Conservation (phyloP, 2,113 vertebrate species). For the human (Homo sapiens) region DNA sequence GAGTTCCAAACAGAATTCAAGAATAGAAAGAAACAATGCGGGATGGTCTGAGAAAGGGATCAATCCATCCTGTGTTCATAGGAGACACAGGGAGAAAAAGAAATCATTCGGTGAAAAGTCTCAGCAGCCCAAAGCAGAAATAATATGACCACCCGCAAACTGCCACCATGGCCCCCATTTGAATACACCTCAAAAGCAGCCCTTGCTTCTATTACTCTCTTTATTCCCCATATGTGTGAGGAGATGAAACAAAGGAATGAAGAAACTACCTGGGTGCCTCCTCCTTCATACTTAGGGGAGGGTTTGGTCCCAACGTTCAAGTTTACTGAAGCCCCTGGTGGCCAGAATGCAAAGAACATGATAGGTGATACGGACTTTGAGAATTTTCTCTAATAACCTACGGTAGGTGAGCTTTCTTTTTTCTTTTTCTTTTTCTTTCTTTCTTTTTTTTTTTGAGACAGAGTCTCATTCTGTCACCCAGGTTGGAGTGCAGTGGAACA, state of each 20-base stretch:
- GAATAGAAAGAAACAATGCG: constrained; percentile 47
- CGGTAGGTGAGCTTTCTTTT: neutral
- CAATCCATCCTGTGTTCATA: constrained; percentile 11
- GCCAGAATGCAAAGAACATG: constrained; percentile 21
- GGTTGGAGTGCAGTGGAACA: too few species aligned
- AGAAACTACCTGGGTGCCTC: neutral
- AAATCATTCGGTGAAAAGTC: neutral
- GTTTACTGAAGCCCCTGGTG: neutral
- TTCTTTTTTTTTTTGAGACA: too few species aligned
- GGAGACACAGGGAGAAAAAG: neutral
- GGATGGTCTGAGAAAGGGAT: constrained; percentile 43
- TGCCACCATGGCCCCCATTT: neutral
- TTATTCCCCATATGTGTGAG: neutral
- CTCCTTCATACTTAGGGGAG: neutral
- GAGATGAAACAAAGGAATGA: constrained; percentile 12
- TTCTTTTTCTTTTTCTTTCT: too few species aligned
- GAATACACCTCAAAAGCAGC: constrained; percentile 20
- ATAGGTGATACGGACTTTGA: neutral
- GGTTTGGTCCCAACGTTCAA: neutral
- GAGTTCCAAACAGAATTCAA: constrained; percentile 53
- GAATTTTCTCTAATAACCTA: neutral
- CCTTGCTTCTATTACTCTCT: neutral
- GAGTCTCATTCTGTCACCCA: too few species aligned
- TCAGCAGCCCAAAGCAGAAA: neutral
- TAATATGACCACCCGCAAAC: neutral